Percentiles rank a stretch among this genome's conserved stretches.
phyloP scores from a whole-genome alignment of 2,113 vertebrate genomes.

The Oncorhynchus nerka region DNA sequence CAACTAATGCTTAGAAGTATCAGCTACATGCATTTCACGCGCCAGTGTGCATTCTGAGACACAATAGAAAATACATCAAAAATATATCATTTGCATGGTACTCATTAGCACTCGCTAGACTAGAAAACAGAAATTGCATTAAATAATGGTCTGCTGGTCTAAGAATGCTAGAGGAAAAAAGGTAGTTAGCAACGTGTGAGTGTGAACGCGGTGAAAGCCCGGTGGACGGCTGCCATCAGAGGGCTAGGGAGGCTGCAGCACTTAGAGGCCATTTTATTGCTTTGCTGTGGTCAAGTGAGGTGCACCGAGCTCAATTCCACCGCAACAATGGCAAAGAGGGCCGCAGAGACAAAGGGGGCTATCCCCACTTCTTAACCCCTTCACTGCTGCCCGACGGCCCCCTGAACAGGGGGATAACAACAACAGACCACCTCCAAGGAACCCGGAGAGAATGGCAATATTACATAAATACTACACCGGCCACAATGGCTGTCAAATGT shows the following conservation, averaged over 20 bases:
- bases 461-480: conserved; percentile 20
- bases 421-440: conserved; percentile 34
- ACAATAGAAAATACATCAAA: neutral
- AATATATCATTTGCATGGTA: neutral
- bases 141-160: neutral
- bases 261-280: conserved; percentile 81
- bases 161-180: neutral
- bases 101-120: neutral
- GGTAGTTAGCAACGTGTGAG: conserved; percentile 6
- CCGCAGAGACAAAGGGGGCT: conserved; percentile 76
- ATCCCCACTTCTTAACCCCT: conserved; percentile 78
- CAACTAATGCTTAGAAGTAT: conserved; percentile 4
- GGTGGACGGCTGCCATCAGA: conserved; percentile 25
- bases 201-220: neutral
- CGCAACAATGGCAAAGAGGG: conserved; percentile 79
- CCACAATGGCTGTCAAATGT: conserved; percentile 12
- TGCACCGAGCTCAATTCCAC: conserved; percentile 77
- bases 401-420: conserved; percentile 31
- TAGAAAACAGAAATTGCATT: neutral
- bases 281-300: conserved; percentile 83
- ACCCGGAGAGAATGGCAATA: conserved; percentile 39
- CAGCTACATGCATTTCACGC: neutral
- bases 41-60: neutral
- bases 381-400: conserved; percentile 51
- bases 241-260: conserved; percentile 68